Evolutionary conservation across 2,888 invertebrate genomes (phyloP), one percentile per base, ranked within the genome.

Genomic region (Hypsopygia costalis): DNA sequence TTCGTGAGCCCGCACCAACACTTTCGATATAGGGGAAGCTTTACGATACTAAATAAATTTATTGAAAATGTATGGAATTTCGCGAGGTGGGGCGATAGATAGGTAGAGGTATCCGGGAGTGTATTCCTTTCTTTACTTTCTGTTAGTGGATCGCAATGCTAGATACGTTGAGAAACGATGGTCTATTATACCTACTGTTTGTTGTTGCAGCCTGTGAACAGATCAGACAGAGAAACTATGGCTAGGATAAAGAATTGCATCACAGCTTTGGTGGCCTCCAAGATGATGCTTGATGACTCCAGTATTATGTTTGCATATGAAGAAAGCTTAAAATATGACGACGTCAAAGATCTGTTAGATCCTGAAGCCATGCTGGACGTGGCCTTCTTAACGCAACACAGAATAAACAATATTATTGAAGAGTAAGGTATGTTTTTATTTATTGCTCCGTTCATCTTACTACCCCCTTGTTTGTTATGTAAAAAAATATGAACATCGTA

Each of bases 241-340:
- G 94, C 94, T 0, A 90, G 99, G 42, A 80, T 98, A 12, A 92
- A 95, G 40, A 98, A 98, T 78, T 98, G 98, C 69, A 94, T 99
- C 47, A 79, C 95, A 34, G 94, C 96, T 0, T 82, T 99, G 40
- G 94, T 96, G 0, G 93, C 95, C 12, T 94, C 96, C 51, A 95
- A 95, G 69, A 94, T 98, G 85, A 93, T 97, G 90, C 81, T 99
- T 1, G 98, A 94, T 58, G 98, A 98, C 68, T 97, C 97, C 0
- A 97, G 96, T 62, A 95, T 98, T 34, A 91, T 94, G 55, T 95
- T 95, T 69, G 97, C 98, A 0, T 98, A 93, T 74, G 97, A 98
- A 55, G 96, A 95, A 66, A 98, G 98, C 4, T 76, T 92, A 29
- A 95, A 95, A 69, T 97, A 97, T 69, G 90, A 90, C 7, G 72